A percentile compares a stretch with the other conserved stretches of the same genome.
phyloP scores from a whole-genome alignment of 1,140 invertebrate species.

The Aleiodes sp. region DNA sequence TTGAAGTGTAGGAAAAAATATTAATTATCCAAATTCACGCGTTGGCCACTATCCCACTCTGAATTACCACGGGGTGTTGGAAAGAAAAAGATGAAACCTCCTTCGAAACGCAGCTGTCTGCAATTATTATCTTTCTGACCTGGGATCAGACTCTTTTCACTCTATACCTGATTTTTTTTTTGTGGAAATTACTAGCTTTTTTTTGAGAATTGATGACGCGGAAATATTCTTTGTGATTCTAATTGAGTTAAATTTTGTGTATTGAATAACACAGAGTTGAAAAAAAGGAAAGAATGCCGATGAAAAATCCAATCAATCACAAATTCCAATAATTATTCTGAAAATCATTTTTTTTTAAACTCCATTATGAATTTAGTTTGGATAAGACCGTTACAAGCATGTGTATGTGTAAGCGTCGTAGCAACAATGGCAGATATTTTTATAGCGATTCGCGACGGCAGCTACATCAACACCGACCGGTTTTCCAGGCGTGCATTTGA shows the following conservation, averaged over 20 bases:
- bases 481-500: conserved; percentile 62
- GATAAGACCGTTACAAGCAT: conserved; percentile 53
- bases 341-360: no score
- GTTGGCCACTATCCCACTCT: not conserved
- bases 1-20: conserved; percentile 41
- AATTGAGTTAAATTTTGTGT: not conserved
- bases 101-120: conserved; percentile 46
- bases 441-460: conserved; percentile 66
- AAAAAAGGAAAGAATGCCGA: no score
- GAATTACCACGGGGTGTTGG: not conserved
- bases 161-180: conserved; percentile 24
- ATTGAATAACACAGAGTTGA: no score
- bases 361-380: no score
- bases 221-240: not conserved
- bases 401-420: conserved; percentile 36
- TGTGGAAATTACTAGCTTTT: not conserved
- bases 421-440: conserved; percentile 65
- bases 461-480: conserved; percentile 67
- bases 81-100: conserved; percentile 14
- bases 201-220: conserved; percentile 1
- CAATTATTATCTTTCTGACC: conserved; percentile 47
- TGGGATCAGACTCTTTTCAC: conserved; percentile 30
- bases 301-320: conserved; percentile 7
- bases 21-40: conserved; percentile 50
- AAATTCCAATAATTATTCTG: no score